Conservation (phyloP, 2,888 invertebrate genomes). For the Caenorhabditis afra region DNA sequence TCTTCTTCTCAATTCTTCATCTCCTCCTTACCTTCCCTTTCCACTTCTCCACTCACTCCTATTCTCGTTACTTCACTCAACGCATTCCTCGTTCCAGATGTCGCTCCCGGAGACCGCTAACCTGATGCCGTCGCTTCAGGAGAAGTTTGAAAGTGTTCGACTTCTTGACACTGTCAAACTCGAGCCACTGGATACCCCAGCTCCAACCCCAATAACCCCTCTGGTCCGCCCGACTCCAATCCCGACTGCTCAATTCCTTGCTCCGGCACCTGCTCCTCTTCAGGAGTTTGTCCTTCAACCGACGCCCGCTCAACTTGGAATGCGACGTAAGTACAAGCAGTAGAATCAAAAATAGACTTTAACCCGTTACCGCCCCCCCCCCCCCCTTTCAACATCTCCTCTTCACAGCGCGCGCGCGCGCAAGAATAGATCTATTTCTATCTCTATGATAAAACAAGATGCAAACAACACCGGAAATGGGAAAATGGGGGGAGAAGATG, state of each 20-base stretch:
- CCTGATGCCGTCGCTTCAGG: conserved; percentile 50
- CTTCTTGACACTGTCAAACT: conserved; percentile 32
- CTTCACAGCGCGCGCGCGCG: conserved; percentile 85
- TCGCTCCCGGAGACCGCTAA: conserved; percentile 38
- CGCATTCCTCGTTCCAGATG: conserved; percentile 30
- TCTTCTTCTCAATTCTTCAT: conserved; percentile 10
- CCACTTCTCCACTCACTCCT: too few relatives aligned
- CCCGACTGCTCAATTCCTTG: conserved; percentile 41
- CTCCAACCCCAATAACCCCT: conserved; percentile 6
- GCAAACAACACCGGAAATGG: not conserved
- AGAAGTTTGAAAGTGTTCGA: conserved; percentile 47
- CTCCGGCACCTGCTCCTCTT: conserved; percentile 21
- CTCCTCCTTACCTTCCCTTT: conserved; percentile 4
- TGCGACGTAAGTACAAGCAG: conserved; percentile 52
- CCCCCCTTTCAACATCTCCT: too few relatives aligned
- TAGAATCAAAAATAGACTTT: conserved; percentile 84
- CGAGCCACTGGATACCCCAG: conserved; percentile 11
- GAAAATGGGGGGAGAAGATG: not conserved
- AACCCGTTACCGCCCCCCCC: conserved; percentile 80
- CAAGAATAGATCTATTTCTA: conserved; percentile 85
- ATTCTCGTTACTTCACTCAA: too few relatives aligned
- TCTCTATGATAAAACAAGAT: conserved; percentile 83
- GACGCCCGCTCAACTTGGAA: conserved; percentile 93
- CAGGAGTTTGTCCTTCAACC: conserved; percentile 88
- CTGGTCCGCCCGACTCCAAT: conserved; percentile 41